Percentiles rank a stretch among this genome's conserved stretches.
Evolutionary conservation across 2,888 invertebrate species (phyloP).

Genomic region (Acanthosepion pharaonis): DNA sequence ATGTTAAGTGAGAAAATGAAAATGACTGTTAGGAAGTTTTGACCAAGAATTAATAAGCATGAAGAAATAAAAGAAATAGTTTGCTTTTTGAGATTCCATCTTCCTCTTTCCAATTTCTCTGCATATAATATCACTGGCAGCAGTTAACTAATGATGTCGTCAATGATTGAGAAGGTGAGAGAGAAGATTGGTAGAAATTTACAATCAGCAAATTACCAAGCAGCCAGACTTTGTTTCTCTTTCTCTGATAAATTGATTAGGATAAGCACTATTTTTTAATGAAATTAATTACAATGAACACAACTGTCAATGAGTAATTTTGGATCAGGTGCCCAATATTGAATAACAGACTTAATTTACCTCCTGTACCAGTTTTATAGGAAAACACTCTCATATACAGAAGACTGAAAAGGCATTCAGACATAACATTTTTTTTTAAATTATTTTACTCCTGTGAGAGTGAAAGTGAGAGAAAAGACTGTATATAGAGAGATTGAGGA

Average conservation of each 20-base stretch:
- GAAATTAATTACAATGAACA: not conserved
- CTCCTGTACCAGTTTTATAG: too few species aligned
- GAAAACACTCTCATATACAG: too few species aligned
- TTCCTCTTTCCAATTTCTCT: not conserved
- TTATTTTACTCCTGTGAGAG: too few species aligned
- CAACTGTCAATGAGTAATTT: not conserved
- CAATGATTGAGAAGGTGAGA: not conserved
- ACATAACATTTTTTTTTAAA: too few species aligned
- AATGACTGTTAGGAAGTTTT: not conserved
- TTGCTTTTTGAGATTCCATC: not conserved
- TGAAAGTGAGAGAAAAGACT: too few species aligned
- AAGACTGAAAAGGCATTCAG: too few species aligned
- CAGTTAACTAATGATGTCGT: not conserved
- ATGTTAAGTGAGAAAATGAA: not conserved
- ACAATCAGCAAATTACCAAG: not conserved
- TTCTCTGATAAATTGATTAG: not conserved
- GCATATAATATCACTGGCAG: not conserved
- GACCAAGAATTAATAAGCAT: not conserved
- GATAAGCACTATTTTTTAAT: not conserved
- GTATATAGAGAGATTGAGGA: too few species aligned
- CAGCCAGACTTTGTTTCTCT: not conserved
- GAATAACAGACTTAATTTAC: too few species aligned
- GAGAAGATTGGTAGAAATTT: not conserved
- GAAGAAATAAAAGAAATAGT: not conserved
- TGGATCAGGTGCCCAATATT: not conserved